Evolutionary conservation across 1,140 invertebrate genomes (phyloP).

Genomic region (Brevipalpus yothersi): DNA sequence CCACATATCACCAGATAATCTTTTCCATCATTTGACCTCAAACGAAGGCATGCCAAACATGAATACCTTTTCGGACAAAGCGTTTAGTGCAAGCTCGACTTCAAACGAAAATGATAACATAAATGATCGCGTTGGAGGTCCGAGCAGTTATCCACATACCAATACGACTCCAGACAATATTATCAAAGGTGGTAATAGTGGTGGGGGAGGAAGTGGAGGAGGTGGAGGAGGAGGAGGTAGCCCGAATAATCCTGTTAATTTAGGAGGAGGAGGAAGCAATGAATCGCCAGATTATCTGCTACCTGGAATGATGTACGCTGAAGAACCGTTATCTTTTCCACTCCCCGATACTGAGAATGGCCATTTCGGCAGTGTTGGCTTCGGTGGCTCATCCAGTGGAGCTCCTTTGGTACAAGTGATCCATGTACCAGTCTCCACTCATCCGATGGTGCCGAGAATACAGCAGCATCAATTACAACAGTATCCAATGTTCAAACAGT

Average conservation of each 20-base stretch:
- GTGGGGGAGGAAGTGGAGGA: neutral
- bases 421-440: slow-evolving; percentile 6
- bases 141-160: neutral
- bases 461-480: neutral
- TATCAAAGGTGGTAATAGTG: too few relatives aligned
- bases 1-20: slow-evolving; percentile 10
- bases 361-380: neutral
- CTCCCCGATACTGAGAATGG: neutral
- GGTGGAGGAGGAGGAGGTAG: neutral
- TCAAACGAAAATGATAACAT: neutral
- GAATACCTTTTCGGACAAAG: too few relatives aligned
- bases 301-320: neutral
- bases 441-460: neutral
- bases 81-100: too few relatives aligned
- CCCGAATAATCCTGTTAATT: neutral
- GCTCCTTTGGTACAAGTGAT: slow-evolving; percentile 9
- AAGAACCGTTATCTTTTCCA: neutral
- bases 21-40: slow-evolving; percentile 4
- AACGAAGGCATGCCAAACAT: too few relatives aligned
- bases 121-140: neutral
- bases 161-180: neutral
- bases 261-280: neutral
- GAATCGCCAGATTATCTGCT: neutral
- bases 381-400: neutral
- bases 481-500: neutral